A percentile compares a stretch with the other conserved stretches of the same genome.
Conservation (phyloP, 35 echinoderm and acorn worm species). For the Hemicentrotus pulcherrimus region DNA sequence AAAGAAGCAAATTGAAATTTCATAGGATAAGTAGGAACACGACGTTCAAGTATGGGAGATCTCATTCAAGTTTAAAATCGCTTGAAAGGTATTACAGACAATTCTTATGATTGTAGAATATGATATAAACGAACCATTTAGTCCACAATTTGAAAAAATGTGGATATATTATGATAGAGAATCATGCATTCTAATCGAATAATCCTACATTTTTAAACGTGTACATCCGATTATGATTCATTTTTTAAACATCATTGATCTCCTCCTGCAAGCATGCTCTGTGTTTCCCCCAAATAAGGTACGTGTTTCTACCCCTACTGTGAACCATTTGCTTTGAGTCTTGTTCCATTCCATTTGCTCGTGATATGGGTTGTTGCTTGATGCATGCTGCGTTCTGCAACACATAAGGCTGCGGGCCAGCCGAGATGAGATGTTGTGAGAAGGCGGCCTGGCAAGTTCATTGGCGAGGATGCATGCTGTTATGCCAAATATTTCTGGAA, state of each 20-base stretch:
- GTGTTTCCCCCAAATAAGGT: conserved; percentile 10
- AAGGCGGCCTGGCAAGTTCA: conserved; percentile 37
- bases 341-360: not conserved
- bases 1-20: not conserved
- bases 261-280: not conserved
- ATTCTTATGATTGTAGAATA: too few relatives aligned
- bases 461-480: conserved; percentile 49
- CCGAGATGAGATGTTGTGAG: not conserved
- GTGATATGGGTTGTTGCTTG: not conserved
- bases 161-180: too few relatives aligned
- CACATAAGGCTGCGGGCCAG: conserved; percentile 9
- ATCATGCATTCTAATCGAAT: not conserved
- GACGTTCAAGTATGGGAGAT: too few relatives aligned
- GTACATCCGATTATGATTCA: not conserved
- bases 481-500: conserved; percentile 50
- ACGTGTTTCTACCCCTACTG: not conserved
- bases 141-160: not conserved
- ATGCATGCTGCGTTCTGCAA: conserved; percentile 19
- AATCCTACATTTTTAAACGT: too few relatives aligned
- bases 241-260: not conserved
- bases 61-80: too few relatives aligned
- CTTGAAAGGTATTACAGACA: too few relatives aligned
- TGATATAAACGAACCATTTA: not conserved
- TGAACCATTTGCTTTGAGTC: not conserved
- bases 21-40: too few relatives aligned